phyloP scores from a whole-genome alignment of 2,113 vertebrate genomes.

The Myrmecophaga tridactyla region DNA sequence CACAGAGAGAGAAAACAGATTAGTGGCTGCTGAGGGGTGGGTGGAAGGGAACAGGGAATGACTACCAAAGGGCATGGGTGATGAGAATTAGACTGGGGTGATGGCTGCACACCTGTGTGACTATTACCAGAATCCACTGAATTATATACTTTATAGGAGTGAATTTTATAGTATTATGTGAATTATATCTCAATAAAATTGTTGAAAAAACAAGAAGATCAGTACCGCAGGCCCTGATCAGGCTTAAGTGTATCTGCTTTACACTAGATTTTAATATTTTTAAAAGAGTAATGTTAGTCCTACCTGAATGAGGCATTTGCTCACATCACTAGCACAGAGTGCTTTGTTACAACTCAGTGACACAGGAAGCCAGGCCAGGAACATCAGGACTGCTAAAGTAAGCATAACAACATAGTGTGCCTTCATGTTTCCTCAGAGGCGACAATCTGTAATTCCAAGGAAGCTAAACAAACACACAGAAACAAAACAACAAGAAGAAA shows the following conservation, averaged over 20 bases:
- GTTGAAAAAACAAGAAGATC: no score
- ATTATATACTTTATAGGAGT: no score
- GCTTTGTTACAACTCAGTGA: slow-evolving; percentile 95
- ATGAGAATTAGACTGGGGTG: no score
- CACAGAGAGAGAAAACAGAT: no score
- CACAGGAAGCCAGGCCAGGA: slow-evolving; percentile 85
- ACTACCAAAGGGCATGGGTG: no score
- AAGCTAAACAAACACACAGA: slow-evolving; percentile 57
- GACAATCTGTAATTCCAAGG: slow-evolving; percentile 50
- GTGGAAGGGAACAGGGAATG: no score
- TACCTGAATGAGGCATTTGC: slow-evolving; percentile 99
- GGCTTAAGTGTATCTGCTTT: neutral
- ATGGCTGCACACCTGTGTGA: no score
- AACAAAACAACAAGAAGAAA: neutral
- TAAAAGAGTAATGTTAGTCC: neutral
- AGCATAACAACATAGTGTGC: slow-evolving; percentile 79
- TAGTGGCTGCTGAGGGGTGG: no score
- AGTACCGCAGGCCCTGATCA: neutral
- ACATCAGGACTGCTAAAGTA: slow-evolving; percentile 79
- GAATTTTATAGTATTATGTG: no score
- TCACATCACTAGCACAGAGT: slow-evolving; percentile 97
- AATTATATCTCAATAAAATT: no score
- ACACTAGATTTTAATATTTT: neutral
- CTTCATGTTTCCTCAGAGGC: slow-evolving; percentile 86
- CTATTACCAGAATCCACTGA: no score